Conservation (phyloP, 1,140 invertebrate species). For the Mizuhopecten yessoensis region DNA sequence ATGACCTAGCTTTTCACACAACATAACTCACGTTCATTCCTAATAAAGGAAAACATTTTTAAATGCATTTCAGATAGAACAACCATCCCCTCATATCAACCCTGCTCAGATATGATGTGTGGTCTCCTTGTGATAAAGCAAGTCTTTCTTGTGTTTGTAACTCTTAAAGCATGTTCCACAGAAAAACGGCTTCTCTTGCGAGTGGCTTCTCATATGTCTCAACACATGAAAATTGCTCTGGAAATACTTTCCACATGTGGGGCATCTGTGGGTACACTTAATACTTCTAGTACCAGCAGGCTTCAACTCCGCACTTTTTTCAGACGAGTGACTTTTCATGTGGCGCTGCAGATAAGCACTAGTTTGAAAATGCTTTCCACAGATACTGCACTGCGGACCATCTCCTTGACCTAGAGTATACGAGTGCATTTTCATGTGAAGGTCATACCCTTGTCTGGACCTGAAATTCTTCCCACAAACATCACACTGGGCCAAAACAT, state of each 20-base stretch:
- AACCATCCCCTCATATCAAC: too few relatives aligned
- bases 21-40: too few relatives aligned
- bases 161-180: neutral
- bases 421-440: neutral
- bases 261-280: neutral
- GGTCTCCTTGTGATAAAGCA: neutral
- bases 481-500: neutral
- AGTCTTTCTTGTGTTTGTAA: slow-evolving; percentile 20
- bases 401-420: neutral
- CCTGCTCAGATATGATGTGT: neutral
- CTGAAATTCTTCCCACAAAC: neutral
- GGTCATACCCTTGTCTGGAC: neutral
- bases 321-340: neutral
- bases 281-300: neutral
- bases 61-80: too few relatives aligned
- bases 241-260: neutral
- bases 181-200: neutral
- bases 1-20: too few relatives aligned
- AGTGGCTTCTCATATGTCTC: neutral
- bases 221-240: neutral
- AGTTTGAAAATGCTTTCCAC: slow-evolving; percentile 1
- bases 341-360: neutral
- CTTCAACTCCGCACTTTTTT: neutral
- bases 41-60: too few relatives aligned
- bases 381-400: neutral